A percentile compares a stretch with the other conserved stretches of the same genome.
phyloP scores from a whole-genome alignment of 2,113 vertebrate species.

The Glareola pratincola region DNA sequence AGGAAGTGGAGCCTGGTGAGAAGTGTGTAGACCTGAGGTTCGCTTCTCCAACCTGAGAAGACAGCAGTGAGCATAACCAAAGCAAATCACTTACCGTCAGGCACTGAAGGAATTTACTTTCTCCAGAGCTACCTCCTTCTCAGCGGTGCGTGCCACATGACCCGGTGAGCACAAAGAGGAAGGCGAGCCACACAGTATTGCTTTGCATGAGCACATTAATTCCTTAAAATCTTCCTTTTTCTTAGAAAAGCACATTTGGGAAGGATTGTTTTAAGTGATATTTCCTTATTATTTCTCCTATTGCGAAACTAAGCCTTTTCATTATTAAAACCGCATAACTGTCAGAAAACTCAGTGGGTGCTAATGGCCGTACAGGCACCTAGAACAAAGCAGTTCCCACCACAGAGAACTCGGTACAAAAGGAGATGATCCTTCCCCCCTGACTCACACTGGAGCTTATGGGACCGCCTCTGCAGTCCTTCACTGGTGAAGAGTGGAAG shows the following conservation, averaged over 20 bases:
- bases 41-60: neutral
- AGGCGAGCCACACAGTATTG: neutral
- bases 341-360: neutral
- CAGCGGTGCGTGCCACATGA: accelerated
- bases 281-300: neutral
- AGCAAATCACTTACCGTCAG: neutral
- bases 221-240: neutral
- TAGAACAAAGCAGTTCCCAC: accelerated
- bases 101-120: neutral
- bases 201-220: neutral
- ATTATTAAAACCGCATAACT: neutral
- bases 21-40: neutral
- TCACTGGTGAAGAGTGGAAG: neutral
- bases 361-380: neutral
- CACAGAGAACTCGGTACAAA: accelerated
- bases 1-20: neutral
- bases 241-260: neutral
- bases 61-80: neutral
- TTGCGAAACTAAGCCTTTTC: neutral
- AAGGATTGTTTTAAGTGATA: neutral
- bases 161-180: neutral
- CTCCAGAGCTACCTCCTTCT: neutral
- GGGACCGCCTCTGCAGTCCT: neutral
- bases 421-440: accelerated
- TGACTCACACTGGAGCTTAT: neutral